A percentile compares a stretch with the other conserved stretches of the same genome.
Conservation (phyloP, 2,888 invertebrate species). For the Beris chalybata region DNA sequence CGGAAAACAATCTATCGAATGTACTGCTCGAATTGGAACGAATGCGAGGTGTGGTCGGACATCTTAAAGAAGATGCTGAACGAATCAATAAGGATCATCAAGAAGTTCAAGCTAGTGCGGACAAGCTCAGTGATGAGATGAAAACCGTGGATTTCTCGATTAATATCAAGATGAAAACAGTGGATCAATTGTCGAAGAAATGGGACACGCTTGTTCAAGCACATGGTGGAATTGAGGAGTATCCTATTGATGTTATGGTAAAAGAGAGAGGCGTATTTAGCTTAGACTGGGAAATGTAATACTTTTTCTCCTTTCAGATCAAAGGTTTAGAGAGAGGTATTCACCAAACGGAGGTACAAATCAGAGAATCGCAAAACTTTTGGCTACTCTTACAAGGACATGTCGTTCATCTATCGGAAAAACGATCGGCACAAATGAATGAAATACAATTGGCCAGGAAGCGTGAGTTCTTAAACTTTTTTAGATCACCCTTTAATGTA, state of each 20-base stretch:
- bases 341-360: constrained; percentile 62
- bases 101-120: constrained; percentile 56
- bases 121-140: constrained; percentile 55
- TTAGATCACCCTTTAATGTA: no score
- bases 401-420: constrained; percentile 68
- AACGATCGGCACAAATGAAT: constrained; percentile 67
- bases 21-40: constrained; percentile 56
- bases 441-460: constrained; percentile 72
- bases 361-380: constrained; percentile 68
- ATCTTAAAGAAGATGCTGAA: constrained; percentile 46
- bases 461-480: constrained; percentile 58
- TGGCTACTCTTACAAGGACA: constrained; percentile 79
- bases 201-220: constrained; percentile 58
- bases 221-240: constrained; percentile 55
- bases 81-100: constrained; percentile 47
- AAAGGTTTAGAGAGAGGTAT: constrained; percentile 68
- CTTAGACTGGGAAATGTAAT: not conserved
- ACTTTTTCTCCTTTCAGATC: constrained; percentile 54
- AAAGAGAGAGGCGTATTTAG: not conserved
- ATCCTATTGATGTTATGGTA: constrained; percentile 43
- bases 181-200: constrained; percentile 59
- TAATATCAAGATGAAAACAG: constrained; percentile 58
- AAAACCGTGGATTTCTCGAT: constrained; percentile 56
- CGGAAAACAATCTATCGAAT: constrained; percentile 63
- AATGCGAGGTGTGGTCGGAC: constrained; percentile 45